These are phyloP conservation scores for Limulus polyphemus DNA, from an alignment of 2,888 invertebrate species.

Conservation along the genomic window DNA sequence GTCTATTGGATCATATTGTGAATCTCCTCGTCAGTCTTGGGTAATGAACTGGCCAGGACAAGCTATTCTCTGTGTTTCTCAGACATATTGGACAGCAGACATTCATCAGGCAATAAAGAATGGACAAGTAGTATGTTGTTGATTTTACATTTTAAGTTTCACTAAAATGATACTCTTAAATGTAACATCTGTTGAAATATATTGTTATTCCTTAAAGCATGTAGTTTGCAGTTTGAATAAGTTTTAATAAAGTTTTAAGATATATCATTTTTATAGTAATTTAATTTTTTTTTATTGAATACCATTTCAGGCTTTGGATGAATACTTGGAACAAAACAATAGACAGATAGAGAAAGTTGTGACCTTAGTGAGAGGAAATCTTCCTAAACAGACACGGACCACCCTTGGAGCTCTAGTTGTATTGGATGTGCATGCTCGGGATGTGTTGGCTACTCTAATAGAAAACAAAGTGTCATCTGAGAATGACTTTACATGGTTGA, in stretches of 20 bases:
- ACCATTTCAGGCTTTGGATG: constrained; percentile 39
- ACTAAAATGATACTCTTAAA: not conserved
- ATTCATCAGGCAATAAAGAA: constrained; percentile 31
- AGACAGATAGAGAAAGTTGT: constrained; percentile 68
- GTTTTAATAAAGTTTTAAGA: not conserved
- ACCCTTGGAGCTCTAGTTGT: constrained; percentile 60
- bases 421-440: constrained; percentile 53
- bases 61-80: constrained; percentile 39
- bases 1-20: constrained; percentile 58
- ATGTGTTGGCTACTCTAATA: constrained; percentile 35
- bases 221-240: no score
- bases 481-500: constrained; percentile 40
- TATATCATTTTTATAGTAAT: not conserved
- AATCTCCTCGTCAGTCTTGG: constrained; percentile 39
- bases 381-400: constrained; percentile 37
- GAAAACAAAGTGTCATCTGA: constrained; percentile 33
- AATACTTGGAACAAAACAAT: constrained; percentile 58
- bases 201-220: no score
- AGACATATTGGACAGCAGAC: constrained; percentile 37
- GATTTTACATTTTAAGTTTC: not conserved
- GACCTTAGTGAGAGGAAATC: constrained; percentile 51
- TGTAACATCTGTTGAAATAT: no score
- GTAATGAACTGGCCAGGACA: constrained; percentile 41
- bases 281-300: not conserved
- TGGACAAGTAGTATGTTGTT: constrained; percentile 12